phyloP scores from a whole-genome alignment of 2,797 vertebrate genomes.

The Chelon auratus region DNA sequence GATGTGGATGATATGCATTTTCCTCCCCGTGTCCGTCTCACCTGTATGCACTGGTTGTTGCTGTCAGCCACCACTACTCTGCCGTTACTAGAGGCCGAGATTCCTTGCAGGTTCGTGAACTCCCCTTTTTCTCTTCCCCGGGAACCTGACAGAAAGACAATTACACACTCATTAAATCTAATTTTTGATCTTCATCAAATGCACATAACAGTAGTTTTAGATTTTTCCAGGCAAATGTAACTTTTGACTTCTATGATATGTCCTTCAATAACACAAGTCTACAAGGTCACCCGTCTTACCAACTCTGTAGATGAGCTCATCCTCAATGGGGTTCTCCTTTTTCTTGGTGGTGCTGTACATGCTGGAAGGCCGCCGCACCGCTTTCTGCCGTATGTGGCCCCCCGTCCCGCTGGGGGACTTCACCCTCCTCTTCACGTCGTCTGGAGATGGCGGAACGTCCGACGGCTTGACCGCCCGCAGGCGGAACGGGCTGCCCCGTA shows the following conservation, averaged over 20 bases:
- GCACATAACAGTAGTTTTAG: not conserved
- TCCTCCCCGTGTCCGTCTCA: slow-evolving; percentile 59
- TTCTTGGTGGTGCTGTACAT: slow-evolving; percentile 98
- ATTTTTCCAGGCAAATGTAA: not conserved
- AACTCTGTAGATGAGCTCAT: slow-evolving; percentile 96
- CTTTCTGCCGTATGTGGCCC: slow-evolving; percentile 95
- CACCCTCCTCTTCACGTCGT: slow-evolving; percentile 94
- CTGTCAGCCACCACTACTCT: slow-evolving; percentile 97
- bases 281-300: slow-evolving; percentile 81
- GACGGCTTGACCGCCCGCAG: slow-evolving; percentile 88
- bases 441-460: slow-evolving; percentile 90
- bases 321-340: slow-evolving; percentile 98
- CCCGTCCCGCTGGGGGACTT: slow-evolving; percentile 93
- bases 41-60: slow-evolving; percentile 99
- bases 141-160: slow-evolving; percentile 81
- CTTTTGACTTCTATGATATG: not conserved
- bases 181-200: not conserved
- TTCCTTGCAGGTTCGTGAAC: slow-evolving; percentile 97
- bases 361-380: slow-evolving; percentile 92
- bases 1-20: not conserved
- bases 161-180: slow-evolving; percentile 13
- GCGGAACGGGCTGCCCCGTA: slow-evolving; percentile 91
- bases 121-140: slow-evolving; percentile 95
- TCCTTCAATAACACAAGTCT: not conserved
- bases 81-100: slow-evolving; percentile 90